Evolutionary conservation across 2,888 invertebrate genomes (phyloP).

Genomic region (Gerris lacustris): DNA sequence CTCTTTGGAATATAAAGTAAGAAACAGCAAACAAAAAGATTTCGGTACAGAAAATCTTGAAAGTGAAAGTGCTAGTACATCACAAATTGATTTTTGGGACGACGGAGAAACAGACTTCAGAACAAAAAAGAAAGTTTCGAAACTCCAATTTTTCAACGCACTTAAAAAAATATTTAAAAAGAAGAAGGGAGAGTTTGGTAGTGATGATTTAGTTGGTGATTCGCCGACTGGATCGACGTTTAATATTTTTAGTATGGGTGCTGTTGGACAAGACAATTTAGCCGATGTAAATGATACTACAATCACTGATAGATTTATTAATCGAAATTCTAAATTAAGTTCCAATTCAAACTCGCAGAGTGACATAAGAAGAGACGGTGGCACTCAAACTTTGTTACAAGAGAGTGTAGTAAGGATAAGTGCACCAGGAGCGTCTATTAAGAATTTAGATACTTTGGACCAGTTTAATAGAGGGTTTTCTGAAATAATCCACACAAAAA

Average conservation of each 20-base stretch:
- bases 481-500: neutral
- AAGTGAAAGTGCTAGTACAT: neutral
- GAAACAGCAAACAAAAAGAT: neutral
- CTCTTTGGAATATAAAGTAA: neutral
- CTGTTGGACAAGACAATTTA: neutral
- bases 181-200: neutral
- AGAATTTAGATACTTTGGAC: neutral
- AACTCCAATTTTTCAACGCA: neutral
- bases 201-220: neutral
- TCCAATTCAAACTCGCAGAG: too few species aligned
- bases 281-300: neutral
- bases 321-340: too few species aligned
- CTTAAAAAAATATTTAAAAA: neutral
- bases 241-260: neutral
- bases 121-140: neutral
- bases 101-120: neutral
- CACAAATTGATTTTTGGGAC: neutral
- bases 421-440: neutral
- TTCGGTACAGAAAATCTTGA: neutral
- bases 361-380: too few species aligned
- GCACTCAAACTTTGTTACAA: neutral
- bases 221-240: neutral
- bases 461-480: neutral
- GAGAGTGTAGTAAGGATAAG: neutral
- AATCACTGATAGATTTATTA: too few species aligned